phyloP scores from a whole-genome alignment of 1,140 invertebrate genomes.

The Pachyrhynchus sulphureomaculatus region DNA sequence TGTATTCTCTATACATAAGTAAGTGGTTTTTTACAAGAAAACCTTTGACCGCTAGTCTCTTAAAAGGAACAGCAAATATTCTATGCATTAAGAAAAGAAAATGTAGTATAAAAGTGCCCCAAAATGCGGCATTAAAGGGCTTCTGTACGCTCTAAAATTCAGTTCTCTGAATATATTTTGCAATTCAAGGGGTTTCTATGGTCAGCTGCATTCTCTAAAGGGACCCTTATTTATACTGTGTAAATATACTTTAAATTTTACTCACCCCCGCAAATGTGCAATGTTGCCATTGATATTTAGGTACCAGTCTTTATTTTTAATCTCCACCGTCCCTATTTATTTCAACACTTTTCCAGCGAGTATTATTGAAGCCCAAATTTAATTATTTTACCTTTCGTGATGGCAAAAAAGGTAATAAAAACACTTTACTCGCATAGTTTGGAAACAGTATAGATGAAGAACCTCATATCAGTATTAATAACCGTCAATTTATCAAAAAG shows the following conservation, averaged over 20 bases:
- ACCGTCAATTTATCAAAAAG: constrained; percentile 49
- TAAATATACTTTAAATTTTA: constrained; percentile 43
- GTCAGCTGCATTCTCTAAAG: constrained; percentile 41
- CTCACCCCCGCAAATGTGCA: constrained; percentile 16
- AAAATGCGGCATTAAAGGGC: constrained; percentile 20
- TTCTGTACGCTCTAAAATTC: constrained; percentile 24
- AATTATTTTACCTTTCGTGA: constrained; percentile 5
- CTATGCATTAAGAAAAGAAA: constrained; percentile 44
- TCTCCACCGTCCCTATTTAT: too few relatives aligned
- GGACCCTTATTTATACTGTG: constrained; percentile 50
- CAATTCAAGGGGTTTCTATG: constrained; percentile 36
- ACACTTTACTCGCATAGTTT: not conserved
- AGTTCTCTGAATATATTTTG: constrained; percentile 42
- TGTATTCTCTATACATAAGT: constrained; percentile 43
- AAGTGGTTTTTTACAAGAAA: constrained; percentile 39
- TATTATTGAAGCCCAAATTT: not conserved
- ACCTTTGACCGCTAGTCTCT: constrained; percentile 29
- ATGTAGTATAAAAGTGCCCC: constrained; percentile 21
- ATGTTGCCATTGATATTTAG: too few relatives aligned
- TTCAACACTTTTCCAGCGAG: too few relatives aligned
- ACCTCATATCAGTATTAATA: constrained; percentile 44
- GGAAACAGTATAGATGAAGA: constrained; percentile 5
- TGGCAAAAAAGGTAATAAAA: not conserved
- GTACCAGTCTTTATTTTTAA: too few relatives aligned
- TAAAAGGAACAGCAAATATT: constrained; percentile 41